Base-by-base conservation (phyloP, 2,797 vertebrate species). In the Zenarchopterus dispar region DNA sequence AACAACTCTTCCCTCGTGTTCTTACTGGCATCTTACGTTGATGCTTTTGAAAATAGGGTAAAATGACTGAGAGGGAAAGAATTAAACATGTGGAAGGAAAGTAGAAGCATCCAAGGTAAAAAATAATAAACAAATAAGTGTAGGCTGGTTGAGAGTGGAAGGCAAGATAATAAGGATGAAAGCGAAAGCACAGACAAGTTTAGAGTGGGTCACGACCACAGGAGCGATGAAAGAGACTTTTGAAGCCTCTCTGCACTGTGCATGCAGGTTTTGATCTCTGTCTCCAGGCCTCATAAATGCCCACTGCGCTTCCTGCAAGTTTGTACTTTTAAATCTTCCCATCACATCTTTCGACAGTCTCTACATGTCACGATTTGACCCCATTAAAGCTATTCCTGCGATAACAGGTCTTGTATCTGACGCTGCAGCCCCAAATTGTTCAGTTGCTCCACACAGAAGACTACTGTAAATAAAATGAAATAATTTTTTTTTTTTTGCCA, bases 181-280 rank as follows among this genome's bases (percentile, higher is more conserved):
- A 33, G 61, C 47, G 48, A 67, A 74, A 76, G 73, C 28, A 47
- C 18, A 62, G 53, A 61, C 4, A 4, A 18, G 53, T 62, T 82
- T 59, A 60, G 61, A 56, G 43, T 39, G 60, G 69, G 77, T 77
- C 64, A 67, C 42, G 42, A 52, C n/a, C 15, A 78, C 58, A 78
- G 31, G 48, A 84, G 51, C 65, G 76, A 82, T 82, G 71, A 87
- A 82, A 81, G 67, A 78, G 76, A 75, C 67, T 81, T 51, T 67
- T 75, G 47, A 81, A 62, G 65, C 8, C 0, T 55, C 48, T 65
- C 56, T 62, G 56, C 39, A 55, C 50, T 67, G 44, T 66, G 72
- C 53, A 75, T 57, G 41, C 49, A 67, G 53, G 75, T 68, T 87
- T 86, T 81, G 75, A 88, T 84, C 76, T 74, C 50, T 24, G 49